These are phyloP conservation scores for Carduelis carduelis DNA, from an alignment of 2,797 vertebrate genomes.

Conservation along the genomic window DNA sequence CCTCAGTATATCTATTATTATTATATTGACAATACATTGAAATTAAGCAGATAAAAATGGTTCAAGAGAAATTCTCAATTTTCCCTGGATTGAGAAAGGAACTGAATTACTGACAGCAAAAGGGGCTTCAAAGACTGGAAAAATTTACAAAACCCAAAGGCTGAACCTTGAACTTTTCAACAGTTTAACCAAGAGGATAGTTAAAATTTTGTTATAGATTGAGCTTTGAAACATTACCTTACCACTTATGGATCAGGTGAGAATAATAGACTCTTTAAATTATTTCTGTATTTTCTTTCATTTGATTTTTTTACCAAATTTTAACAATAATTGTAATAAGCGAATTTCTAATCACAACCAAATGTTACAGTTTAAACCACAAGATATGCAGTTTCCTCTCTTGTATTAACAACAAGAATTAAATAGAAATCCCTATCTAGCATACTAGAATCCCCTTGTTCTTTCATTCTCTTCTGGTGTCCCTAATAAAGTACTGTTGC, in stretches of 20 bases:
- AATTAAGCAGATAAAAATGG: neutral
- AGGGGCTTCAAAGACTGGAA: neutral
- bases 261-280: neutral
- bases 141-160: neutral
- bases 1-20: accelerated
- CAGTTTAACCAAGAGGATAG: neutral
- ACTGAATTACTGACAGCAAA: neutral
- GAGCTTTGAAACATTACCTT: neutral
- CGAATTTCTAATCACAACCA: neutral
- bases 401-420: neutral
- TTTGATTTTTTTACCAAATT: neutral
- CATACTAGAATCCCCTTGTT: neutral
- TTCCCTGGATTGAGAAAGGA: neutral
- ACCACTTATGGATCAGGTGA: neutral
- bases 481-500: neutral
- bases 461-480: neutral
- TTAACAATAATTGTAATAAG: neutral
- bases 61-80: neutral
- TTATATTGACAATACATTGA: neutral
- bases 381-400: neutral
- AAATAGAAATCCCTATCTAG: neutral
- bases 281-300: neutral
- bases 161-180: neutral
- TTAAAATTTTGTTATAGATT: neutral
- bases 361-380: neutral